Conservation (phyloP, 2,797 vertebrate genomes). For the Amblyopsis hoosieri region DNA sequence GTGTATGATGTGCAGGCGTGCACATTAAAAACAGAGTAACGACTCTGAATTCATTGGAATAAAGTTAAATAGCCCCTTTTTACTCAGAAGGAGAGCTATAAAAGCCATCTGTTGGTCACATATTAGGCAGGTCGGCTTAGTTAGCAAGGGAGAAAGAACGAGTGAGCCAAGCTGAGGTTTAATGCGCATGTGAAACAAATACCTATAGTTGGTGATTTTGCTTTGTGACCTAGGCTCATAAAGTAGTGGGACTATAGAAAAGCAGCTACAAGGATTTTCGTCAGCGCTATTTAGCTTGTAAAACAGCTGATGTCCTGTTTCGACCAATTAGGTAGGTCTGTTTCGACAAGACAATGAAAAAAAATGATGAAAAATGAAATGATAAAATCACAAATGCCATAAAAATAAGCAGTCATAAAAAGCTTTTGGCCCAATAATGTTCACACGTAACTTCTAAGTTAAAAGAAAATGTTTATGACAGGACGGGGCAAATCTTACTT, state of each 20-base stretch:
- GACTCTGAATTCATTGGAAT: slow-evolving; percentile 67
- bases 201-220: too few relatives aligned
- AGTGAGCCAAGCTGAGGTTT: slow-evolving; percentile 40
- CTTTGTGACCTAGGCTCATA: too few relatives aligned
- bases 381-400: too few relatives aligned
- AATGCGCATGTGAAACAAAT: neutral
- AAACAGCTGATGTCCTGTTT: too few relatives aligned
- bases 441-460: slow-evolving; percentile 4
- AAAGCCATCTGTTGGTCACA: slow-evolving; percentile 66
- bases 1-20: slow-evolving; percentile 59
- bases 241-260: too few relatives aligned
- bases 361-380: too few relatives aligned
- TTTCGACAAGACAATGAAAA: too few relatives aligned
- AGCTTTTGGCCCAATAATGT: slow-evolving; percentile 14
- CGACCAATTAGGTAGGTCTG: too few relatives aligned
- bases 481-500: slow-evolving; percentile 18
- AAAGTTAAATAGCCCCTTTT: slow-evolving; percentile 67
- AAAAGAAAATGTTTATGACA: slow-evolving; percentile 18
- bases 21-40: slow-evolving; percentile 71
- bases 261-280: too few relatives aligned
- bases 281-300: too few relatives aligned
- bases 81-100: slow-evolving; percentile 64
- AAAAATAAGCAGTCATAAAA: slow-evolving; percentile 3
- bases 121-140: slow-evolving; percentile 14
- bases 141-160: slow-evolving; percentile 5